phyloP scores from a whole-genome alignment of 2,888 invertebrate species.

The Lasioglossum oenotherae region DNA sequence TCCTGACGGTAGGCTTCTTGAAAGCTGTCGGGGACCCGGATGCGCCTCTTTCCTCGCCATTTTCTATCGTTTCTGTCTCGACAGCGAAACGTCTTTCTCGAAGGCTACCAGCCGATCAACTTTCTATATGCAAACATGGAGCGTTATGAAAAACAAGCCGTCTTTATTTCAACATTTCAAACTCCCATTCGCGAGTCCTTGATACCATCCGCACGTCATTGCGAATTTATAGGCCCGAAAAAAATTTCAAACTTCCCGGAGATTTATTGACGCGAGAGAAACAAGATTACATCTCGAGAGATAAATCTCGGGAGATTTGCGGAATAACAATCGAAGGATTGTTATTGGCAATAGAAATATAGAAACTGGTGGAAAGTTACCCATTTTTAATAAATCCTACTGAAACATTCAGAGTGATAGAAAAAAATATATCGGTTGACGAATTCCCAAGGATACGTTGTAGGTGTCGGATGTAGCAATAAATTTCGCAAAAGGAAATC shows the following conservation, averaged over 20 bases:
- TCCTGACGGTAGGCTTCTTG: background rate
- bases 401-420: background rate
- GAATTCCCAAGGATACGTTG: background rate
- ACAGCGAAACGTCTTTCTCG: background rate
- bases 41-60: conserved; percentile 25
- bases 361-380: background rate
- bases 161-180: background rate
- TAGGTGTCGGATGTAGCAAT: background rate
- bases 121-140: conserved; percentile 22
- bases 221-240: background rate
- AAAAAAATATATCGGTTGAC: background rate
- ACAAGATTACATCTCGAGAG: background rate
- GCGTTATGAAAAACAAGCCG: background rate
- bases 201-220: background rate
- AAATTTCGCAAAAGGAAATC: background rate
- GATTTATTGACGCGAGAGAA: background rate
- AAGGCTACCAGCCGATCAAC: conserved; percentile 2
- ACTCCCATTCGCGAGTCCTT: background rate
- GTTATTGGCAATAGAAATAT: background rate
- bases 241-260: background rate
- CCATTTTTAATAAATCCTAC: background rate
- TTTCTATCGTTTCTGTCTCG: conserved; percentile 17
- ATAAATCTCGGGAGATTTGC: background rate
- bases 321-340: background rate
- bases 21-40: conserved; percentile 6